Evolutionary conservation across 1,140 invertebrate species (phyloP).

Genomic region (Trichomalopsis sarcophagae): DNA sequence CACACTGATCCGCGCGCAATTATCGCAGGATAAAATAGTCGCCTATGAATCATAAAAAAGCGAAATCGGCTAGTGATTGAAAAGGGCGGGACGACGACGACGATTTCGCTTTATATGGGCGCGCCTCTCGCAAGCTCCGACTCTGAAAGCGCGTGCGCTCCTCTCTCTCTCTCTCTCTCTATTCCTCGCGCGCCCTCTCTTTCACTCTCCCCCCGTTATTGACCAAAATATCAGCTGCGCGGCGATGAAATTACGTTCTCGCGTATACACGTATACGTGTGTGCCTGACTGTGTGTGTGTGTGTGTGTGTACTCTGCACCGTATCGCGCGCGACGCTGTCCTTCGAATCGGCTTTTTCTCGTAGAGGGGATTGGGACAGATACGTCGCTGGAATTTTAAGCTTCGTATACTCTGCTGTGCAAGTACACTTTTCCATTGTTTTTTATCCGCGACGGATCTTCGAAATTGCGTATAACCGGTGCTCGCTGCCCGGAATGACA

Average conservation of each 20-base stretch:
- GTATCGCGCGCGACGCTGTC: background rate
- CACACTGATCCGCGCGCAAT: no score
- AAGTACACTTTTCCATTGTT: no score
- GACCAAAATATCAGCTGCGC: slow-evolving; percentile 33
- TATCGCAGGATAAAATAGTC: no score
- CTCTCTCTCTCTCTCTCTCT: background rate
- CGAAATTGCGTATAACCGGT: no score
- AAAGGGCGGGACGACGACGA: no score
- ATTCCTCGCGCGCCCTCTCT: background rate
- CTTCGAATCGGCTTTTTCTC: slow-evolving; percentile 5
- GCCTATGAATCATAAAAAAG: no score
- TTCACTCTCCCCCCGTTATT: slow-evolving; percentile 14
- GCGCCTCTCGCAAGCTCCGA: background rate
- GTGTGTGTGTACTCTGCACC: background rate
- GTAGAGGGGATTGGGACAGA: no score
- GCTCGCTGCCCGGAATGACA: background rate
- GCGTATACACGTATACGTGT: background rate
- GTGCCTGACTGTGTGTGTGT: background rate
- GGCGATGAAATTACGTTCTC: slow-evolving; percentile 22
- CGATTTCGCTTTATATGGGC: no score
- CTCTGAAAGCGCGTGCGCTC: slow-evolving; percentile 30
- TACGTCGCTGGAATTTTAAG: no score
- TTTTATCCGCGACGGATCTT: no score
- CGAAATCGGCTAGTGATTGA: no score
- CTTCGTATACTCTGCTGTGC: no score